Conservation (phyloP, 1,140 invertebrate genomes). For the Magallana ariakensis region DNA sequence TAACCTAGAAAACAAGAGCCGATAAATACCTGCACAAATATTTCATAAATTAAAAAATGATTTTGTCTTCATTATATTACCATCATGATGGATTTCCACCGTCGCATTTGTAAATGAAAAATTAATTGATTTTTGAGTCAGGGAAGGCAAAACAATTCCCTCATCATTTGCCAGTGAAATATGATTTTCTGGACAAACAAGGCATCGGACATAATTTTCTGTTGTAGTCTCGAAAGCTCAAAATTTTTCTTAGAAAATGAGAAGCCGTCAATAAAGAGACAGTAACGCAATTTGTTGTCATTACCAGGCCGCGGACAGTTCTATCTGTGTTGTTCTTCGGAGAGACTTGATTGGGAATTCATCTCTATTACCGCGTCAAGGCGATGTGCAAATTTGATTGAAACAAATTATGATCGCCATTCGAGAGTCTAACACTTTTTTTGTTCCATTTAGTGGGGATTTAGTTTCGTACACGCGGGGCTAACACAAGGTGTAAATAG, state of each 20-base stretch:
- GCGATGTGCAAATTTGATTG: constrained; percentile 38
- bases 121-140: constrained; percentile 26
- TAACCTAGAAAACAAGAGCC: too few species aligned
- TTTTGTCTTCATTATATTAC: too few species aligned
- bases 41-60: too few species aligned
- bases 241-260: constrained; percentile 36
- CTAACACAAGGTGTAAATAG: constrained; percentile 33
- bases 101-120: constrained; percentile 18
- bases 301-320: not conserved
- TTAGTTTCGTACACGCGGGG: constrained; percentile 35
- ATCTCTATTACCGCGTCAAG: constrained; percentile 33
- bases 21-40: too few species aligned
- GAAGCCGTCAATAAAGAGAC: constrained; percentile 1
- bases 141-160: not conserved
- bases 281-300: constrained; percentile 6
- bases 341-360: constrained; percentile 19
- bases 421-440: constrained; percentile 36
- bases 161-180: constrained; percentile 2
- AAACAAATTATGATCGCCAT: constrained; percentile 38
- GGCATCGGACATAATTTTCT: constrained; percentile 14
- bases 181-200: constrained; percentile 34
- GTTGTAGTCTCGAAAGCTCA: constrained; percentile 8
- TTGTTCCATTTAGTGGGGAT: constrained; percentile 38
- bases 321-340: constrained; percentile 1
- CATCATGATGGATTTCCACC: not conserved